These are phyloP conservation scores for Scytalopus superciliaris DNA, from an alignment of 2,113 vertebrate genomes.

Conservation along the genomic window DNA sequence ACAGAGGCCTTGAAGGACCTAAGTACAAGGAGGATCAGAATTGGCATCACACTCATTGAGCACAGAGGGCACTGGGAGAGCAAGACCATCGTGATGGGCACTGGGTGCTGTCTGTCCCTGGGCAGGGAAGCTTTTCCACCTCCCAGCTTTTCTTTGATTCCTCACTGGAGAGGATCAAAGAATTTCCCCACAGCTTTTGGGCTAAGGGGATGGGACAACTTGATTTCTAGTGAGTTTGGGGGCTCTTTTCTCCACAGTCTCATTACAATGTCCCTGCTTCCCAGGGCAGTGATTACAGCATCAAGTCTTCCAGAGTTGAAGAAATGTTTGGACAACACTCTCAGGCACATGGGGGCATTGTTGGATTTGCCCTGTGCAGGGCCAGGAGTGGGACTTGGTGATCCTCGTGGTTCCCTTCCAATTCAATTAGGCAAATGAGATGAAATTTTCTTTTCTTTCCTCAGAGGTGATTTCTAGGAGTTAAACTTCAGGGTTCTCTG, in stretches of 20 bases:
- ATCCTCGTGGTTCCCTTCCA: neutral
- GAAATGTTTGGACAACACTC: neutral
- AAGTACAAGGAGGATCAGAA: neutral
- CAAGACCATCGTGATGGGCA: fast-evolving
- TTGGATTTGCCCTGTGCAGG: neutral
- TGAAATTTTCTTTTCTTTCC: neutral
- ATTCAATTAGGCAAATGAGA: neutral
- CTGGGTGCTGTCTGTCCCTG: neutral
- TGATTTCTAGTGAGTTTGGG: neutral
- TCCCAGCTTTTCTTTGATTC: neutral
- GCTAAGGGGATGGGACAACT: neutral
- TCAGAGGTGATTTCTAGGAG: neutral
- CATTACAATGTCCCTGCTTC: neutral
- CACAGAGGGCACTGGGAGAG: neutral
- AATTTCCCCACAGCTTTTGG: neutral
- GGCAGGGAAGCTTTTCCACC: neutral
- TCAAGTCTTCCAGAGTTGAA: neutral
- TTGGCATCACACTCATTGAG: neutral
- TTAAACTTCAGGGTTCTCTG: neutral
- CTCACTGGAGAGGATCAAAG: fast-evolving
- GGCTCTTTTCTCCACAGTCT: neutral
- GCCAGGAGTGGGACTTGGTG: neutral
- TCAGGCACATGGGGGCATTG: neutral
- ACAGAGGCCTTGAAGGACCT: neutral
- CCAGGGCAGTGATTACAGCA: neutral